These are phyloP conservation scores for Parazoanthus atlanticus DNA, from an alignment of 92 coral and sea anemone genomes.

Conservation along the genomic window DNA sequence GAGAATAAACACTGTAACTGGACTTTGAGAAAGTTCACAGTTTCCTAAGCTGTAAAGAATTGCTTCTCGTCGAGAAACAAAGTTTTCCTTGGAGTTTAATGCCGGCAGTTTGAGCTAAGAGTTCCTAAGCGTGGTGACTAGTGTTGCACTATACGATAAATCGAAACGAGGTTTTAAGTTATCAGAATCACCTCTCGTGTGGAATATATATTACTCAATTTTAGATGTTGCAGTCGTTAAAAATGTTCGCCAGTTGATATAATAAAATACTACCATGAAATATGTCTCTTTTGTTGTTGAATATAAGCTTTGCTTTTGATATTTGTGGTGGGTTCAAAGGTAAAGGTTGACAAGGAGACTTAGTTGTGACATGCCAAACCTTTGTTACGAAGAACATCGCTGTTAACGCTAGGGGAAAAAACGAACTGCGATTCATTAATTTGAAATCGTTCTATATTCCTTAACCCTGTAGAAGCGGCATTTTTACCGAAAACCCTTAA, in stretches of 20 bases:
- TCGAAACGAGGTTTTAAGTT: background rate
- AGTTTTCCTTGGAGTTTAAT: background rate
- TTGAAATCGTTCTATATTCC: too few species aligned
- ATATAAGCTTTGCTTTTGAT: too few species aligned
- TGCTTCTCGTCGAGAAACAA: background rate
- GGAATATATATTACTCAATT: background rate
- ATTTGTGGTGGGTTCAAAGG: too few species aligned
- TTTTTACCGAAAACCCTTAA: too few species aligned
- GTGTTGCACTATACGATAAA: background rate
- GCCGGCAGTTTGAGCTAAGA: background rate
- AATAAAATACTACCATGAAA: background rate
- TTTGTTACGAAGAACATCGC: too few species aligned
- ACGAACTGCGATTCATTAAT: too few species aligned
- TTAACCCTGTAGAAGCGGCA: too few species aligned
- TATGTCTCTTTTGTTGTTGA: too few species aligned
- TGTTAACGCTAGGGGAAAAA: too few species aligned
- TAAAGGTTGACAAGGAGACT: too few species aligned
- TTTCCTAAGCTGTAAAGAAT: background rate
- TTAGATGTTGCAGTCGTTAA: constrained; percentile 14
- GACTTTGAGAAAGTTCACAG: background rate
- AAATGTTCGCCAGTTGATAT: background rate
- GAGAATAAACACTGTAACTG: background rate
- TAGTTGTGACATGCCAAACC: too few species aligned
- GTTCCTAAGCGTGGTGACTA: background rate
- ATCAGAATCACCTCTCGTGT: background rate